phyloP scores from a whole-genome alignment of 2,888 invertebrate species.

The Pheosia tremula region DNA sequence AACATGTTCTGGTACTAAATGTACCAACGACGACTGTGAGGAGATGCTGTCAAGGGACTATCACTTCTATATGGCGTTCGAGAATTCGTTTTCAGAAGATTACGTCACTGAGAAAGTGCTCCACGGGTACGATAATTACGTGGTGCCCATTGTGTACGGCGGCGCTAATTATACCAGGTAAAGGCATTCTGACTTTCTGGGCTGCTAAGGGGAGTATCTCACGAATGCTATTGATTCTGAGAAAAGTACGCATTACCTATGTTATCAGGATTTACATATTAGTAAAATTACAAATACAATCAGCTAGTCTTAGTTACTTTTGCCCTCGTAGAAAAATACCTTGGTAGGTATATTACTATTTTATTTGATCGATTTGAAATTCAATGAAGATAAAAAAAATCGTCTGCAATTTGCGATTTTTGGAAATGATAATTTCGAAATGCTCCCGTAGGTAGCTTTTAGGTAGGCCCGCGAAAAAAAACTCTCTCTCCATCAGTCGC shows the following conservation, averaged over 20 bases:
- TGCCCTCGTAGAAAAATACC: no score
- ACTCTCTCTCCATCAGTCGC: no score
- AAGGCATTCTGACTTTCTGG: background rate
- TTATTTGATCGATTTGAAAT: no score
- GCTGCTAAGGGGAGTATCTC: background rate
- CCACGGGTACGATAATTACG: conserved; percentile 80
- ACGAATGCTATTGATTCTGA: background rate
- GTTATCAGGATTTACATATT: background rate
- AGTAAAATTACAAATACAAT: no score
- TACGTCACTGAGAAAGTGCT: conserved; percentile 67
- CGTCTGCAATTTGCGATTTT: no score
- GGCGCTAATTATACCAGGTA: conserved; percentile 85
- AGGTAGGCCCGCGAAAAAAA: no score
- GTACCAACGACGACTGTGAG: conserved; percentile 43
- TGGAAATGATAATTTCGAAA: no score
- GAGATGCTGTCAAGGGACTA: conserved; percentile 54
- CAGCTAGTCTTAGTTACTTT: no score
- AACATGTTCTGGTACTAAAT: conserved; percentile 44
- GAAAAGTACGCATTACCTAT: background rate
- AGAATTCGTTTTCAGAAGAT: conserved; percentile 61
- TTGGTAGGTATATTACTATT: no score
- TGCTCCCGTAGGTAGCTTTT: no score
- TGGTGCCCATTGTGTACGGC: conserved; percentile 88
- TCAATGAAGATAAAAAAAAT: no score
- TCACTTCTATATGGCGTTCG: conserved; percentile 66